These are phyloP conservation scores for Limnephilus lunatus DNA, from an alignment of 2,888 invertebrate species.

Conservation along the genomic window DNA sequence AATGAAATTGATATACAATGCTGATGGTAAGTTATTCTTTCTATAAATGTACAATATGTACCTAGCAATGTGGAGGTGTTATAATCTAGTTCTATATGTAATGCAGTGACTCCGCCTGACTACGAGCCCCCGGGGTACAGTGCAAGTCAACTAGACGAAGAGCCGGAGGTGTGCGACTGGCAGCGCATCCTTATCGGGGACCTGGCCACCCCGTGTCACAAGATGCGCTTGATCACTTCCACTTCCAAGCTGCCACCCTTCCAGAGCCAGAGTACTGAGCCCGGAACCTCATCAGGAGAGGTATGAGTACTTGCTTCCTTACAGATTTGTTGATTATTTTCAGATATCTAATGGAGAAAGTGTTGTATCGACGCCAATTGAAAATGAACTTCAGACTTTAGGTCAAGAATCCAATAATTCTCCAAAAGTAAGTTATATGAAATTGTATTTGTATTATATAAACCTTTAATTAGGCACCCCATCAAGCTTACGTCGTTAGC, in stretches of 20 bases:
- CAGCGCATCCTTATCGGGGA: not conserved
- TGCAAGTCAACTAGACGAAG: not conserved
- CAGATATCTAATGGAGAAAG: not conserved
- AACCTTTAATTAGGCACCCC: too few relatives aligned
- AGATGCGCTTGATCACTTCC: not conserved
- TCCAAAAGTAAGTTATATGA: not conserved
- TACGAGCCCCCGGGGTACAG: conserved; percentile 11
- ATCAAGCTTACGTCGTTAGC: too few relatives aligned
- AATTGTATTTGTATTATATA: not conserved
- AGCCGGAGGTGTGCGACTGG: not conserved
- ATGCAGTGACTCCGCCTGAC: not conserved
- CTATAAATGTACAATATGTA: not conserved
- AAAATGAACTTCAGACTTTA: not conserved
- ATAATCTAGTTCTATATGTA: not conserved
- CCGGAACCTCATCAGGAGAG: not conserved
- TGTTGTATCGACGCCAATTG: not conserved
- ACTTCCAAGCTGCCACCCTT: not conserved
- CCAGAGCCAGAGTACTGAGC: not conserved
- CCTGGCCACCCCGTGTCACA: not conserved
- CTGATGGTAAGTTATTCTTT: not conserved
- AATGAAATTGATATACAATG: not conserved
- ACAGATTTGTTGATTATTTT: not conserved
- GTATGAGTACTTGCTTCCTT: not conserved
- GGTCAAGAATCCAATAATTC: not conserved
- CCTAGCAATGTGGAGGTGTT: not conserved